These are phyloP conservation scores for Glareola pratincola DNA, from an alignment of 2,113 vertebrate genomes.

Conservation along the genomic window DNA sequence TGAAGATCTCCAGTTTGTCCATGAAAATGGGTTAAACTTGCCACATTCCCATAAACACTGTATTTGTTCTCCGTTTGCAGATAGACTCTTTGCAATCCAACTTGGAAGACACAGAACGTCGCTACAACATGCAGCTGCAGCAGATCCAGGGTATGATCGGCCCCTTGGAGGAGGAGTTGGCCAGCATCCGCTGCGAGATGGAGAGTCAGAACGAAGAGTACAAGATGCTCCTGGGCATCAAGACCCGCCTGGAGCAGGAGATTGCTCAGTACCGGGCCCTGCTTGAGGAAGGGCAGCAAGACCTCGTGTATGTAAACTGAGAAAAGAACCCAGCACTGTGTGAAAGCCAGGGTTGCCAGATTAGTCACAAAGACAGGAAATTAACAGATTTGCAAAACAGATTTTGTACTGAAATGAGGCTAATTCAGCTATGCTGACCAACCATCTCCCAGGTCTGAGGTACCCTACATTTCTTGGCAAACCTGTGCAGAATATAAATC, in stretches of 20 bases:
- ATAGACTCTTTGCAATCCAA: constrained; percentile 77
- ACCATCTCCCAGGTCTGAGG: rapidly evolving
- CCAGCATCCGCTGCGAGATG: constrained; percentile 72
- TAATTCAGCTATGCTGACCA: neutral
- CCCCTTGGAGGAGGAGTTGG: constrained; percentile 77
- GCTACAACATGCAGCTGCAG: constrained; percentile 77
- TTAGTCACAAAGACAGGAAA: neutral
- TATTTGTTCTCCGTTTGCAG: constrained; percentile 48
- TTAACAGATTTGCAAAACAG: neutral
- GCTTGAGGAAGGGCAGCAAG: constrained; percentile 71
- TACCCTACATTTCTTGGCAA: neutral
- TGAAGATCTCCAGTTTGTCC: neutral
- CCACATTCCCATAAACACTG: neutral
- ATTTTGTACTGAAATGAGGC: neutral
- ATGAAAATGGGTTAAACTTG: neutral
- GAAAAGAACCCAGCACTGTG: neutral
- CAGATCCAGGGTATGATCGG: constrained; percentile 75
- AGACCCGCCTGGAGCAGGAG: constrained; percentile 82
- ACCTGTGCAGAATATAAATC: neutral
- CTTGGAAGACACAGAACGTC: constrained; percentile 77
- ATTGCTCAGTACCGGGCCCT: constrained; percentile 84
- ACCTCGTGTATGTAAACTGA: constrained; percentile 27
- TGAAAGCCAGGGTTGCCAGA: neutral
- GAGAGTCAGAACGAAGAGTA: constrained; percentile 81
- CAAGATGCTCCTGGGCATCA: constrained; percentile 80